phyloP scores from a whole-genome alignment of 2,113 vertebrate species.

The Taurulus bubalis region DNA sequence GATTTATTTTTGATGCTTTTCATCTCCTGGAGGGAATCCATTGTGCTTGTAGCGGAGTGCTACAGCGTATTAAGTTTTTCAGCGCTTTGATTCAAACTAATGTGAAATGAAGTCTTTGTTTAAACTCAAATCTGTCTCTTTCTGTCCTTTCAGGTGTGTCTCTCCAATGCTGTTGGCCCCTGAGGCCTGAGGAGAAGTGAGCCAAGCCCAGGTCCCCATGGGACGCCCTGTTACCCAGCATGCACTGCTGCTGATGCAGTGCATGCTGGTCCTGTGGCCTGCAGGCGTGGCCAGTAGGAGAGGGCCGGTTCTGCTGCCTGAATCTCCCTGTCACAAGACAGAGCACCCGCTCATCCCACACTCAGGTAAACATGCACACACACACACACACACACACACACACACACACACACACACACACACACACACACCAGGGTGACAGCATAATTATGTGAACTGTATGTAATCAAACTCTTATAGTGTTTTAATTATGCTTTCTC shows the following conservation, averaged over 20 bases:
- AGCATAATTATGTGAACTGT: background rate
- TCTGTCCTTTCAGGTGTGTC: constrained; percentile 81
- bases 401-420: constrained; percentile 12
- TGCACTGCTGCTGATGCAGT: constrained; percentile 88
- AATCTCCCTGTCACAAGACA: constrained; percentile 85
- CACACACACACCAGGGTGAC: background rate
- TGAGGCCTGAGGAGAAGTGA: constrained; percentile 84
- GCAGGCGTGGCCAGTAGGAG: constrained; percentile 75
- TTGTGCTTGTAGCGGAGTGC: constrained; percentile 21
- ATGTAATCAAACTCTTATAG: background rate
- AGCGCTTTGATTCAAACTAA: constrained; percentile 27
- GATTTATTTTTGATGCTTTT: constrained; percentile 48
- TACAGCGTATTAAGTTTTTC: constrained; percentile 13
- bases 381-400: constrained; percentile 13
- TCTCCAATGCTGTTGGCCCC: constrained; percentile 84
- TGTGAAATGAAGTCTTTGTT: constrained; percentile 31
- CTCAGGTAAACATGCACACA: constrained; percentile 83
- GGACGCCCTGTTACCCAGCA: constrained; percentile 79
- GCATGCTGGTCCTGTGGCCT: constrained; percentile 82
- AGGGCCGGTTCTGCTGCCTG: constrained; percentile 76
- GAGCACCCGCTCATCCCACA: constrained; percentile 91
- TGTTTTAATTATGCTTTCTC: background rate
- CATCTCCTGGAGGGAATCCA: constrained; percentile 31
- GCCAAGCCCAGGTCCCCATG: constrained; percentile 80
- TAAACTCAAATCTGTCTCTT: constrained; percentile 23